These are phyloP conservation scores for Enoplosus armatus DNA, from an alignment of 2,797 vertebrate species.

Conservation along the genomic window DNA sequence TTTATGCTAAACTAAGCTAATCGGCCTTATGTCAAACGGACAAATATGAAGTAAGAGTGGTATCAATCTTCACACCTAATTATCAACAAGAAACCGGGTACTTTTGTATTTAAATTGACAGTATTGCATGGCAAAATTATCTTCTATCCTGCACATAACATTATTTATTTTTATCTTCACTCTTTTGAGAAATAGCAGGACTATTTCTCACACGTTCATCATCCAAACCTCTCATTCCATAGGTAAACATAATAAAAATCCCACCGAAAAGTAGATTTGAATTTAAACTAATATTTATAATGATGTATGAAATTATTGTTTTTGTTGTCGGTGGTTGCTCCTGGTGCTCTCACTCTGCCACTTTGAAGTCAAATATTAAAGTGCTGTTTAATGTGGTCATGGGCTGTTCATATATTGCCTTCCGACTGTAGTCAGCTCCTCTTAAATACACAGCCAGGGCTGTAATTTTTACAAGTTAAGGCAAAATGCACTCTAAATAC, in stretches of 20 bases:
- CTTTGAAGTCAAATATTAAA: constrained; percentile 89
- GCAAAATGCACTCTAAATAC: constrained; percentile 88
- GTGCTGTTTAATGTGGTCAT: constrained; percentile 88
- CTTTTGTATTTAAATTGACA: neutral
- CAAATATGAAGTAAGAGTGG: neutral
- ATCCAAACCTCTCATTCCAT: constrained; percentile 73
- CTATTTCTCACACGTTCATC: constrained; percentile 59
- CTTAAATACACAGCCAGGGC: constrained; percentile 86
- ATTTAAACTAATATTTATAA: constrained; percentile 86
- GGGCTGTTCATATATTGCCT: constrained; percentile 80
- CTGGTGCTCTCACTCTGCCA: constrained; percentile 70
- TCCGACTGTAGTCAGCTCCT: constrained; percentile 80
- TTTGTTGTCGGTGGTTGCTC: constrained; percentile 78
- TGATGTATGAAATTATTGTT: constrained; percentile 87
- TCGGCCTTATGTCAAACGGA: neutral
- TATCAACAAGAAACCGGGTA: neutral
- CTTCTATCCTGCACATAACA: neutral
- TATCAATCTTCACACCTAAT: neutral
- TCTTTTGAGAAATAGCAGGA: neutral
- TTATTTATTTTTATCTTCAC: neutral
- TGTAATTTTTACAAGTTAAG: constrained; percentile 90
- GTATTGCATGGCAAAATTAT: neutral
- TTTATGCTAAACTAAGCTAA: constrained; percentile 17
- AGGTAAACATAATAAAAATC: constrained; percentile 74
- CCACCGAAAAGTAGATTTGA: constrained; percentile 76